Evolutionary conservation across 1,140 invertebrate genomes (phyloP).

Genomic region (Euwallacea similis): DNA sequence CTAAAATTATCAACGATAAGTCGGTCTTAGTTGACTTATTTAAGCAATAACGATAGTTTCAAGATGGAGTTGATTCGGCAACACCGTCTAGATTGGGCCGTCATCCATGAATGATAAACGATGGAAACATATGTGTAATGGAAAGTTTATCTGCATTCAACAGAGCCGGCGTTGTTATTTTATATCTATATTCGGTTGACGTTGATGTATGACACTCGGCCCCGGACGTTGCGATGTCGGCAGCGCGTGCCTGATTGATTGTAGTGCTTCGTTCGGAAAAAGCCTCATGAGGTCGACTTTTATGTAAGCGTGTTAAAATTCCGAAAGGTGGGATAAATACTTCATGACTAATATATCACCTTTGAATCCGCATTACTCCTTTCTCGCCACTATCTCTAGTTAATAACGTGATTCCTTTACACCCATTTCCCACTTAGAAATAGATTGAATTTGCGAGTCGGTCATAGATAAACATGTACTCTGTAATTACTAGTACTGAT

Average conservation of each 20-base stretch:
- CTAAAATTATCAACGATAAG: no score
- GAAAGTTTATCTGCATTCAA: conserved; percentile 17
- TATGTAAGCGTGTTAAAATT: no score
- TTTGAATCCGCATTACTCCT: no score
- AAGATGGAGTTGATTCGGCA: background rate
- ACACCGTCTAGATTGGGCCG: conserved; percentile 1
- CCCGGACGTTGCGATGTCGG: conserved; percentile 6
- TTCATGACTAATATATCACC: no score
- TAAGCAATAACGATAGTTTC: background rate
- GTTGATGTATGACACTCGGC: conserved; percentile 13
- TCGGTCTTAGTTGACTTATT: no score
- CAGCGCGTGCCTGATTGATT: conserved; percentile 15
- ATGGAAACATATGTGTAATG: conserved; percentile 13
- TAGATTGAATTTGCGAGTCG: conserved; percentile 7
- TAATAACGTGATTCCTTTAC: conserved; percentile 14
- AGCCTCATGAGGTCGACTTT: no score
- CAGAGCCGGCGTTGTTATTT: conserved; percentile 15
- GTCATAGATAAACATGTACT: conserved; percentile 21
- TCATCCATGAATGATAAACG: conserved; percentile 10
- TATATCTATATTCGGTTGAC: conserved; percentile 18
- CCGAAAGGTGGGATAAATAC: no score
- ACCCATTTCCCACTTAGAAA: conserved; percentile 9
- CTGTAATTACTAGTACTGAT: conserved; percentile 19
- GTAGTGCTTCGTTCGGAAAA: no score
- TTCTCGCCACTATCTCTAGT: no score